Evolutionary conservation across 2,888 invertebrate genomes (phyloP).

Genomic region (Xylocampa areola): DNA sequence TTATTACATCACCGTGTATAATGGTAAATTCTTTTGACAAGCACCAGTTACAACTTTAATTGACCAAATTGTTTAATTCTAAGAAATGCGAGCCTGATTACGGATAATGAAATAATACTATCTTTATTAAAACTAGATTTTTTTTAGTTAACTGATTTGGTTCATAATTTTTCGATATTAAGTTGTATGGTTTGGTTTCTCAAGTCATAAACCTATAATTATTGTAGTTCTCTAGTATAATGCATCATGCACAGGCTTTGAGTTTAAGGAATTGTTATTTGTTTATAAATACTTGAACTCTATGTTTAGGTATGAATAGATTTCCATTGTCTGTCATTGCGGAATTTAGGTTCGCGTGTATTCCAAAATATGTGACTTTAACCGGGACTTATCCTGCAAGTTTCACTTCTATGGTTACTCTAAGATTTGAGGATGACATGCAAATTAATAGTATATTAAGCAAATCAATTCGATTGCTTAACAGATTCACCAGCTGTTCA

Average conservation of each 20-base stretch:
- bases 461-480: constrained; percentile 41
- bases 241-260: neutral
- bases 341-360: neutral
- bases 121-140: neutral
- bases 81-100: neutral
- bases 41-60: neutral
- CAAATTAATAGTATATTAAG: constrained; percentile 37
- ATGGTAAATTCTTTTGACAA: neutral
- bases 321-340: neutral
- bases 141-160: neutral
- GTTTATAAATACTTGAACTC: constrained; percentile 43
- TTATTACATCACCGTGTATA: neutral
- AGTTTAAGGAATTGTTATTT: constrained; percentile 21
- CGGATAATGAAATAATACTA: neutral
- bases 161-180: constrained; percentile 7
- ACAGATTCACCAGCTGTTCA: constrained; percentile 35
- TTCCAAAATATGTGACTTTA: neutral
- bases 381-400: constrained; percentile 24
- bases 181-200: constrained; percentile 15
- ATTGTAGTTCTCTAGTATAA: too few species aligned
- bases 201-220: too few species aligned
- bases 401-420: constrained; percentile 7
- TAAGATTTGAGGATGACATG: constrained; percentile 38
- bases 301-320: constrained; percentile 6
- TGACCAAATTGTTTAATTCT: neutral